A percentile compares a stretch with the other conserved stretches of the same genome.
phyloP scores from a whole-genome alignment of 2,888 invertebrate genomes.

The Galeruca laticollis region DNA sequence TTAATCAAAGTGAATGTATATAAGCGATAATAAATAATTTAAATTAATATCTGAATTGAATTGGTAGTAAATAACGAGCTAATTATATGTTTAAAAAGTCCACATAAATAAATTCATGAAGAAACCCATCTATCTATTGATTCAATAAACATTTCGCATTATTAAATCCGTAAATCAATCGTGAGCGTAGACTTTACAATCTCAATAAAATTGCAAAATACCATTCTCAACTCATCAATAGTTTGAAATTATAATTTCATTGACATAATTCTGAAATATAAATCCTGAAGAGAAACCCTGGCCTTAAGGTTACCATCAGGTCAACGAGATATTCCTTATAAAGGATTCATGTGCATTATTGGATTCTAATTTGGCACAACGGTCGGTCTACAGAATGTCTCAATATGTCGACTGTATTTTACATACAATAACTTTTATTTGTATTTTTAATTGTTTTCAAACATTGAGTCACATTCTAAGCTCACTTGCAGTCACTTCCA shows the following conservation, averaged over 20 bases:
- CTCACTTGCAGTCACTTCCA: too few species aligned
- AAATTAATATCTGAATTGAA: neutral
- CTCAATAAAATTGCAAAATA: conserved; percentile 32
- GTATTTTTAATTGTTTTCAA: too few species aligned
- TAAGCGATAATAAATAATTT: neutral
- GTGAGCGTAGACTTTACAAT: neutral
- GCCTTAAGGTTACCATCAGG: conserved; percentile 25
- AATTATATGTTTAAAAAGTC: conserved; percentile 15
- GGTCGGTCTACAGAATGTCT: neutral
- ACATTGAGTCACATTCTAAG: too few species aligned
- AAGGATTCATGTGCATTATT: conserved; percentile 10
- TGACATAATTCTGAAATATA: conserved; percentile 35
- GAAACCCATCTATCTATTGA: conserved; percentile 7
- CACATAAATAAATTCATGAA: conserved; percentile 19
- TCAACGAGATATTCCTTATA: conserved; percentile 30
- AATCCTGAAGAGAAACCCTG: conserved; percentile 22
- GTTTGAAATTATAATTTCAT: conserved; percentile 25
- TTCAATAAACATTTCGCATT: conserved; percentile 13
- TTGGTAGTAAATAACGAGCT: neutral
- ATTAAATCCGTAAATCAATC: conserved; percentile 20
- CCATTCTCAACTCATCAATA: conserved; percentile 22
- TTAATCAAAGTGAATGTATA: neutral
- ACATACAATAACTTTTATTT: too few species aligned
- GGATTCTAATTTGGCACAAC: neutral
- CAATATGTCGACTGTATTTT: too few species aligned